Percentiles rank a stretch among this genome's conserved stretches.
Conservation (phyloP, 2,888 invertebrate genomes). For the Nomada ferruginata region DNA sequence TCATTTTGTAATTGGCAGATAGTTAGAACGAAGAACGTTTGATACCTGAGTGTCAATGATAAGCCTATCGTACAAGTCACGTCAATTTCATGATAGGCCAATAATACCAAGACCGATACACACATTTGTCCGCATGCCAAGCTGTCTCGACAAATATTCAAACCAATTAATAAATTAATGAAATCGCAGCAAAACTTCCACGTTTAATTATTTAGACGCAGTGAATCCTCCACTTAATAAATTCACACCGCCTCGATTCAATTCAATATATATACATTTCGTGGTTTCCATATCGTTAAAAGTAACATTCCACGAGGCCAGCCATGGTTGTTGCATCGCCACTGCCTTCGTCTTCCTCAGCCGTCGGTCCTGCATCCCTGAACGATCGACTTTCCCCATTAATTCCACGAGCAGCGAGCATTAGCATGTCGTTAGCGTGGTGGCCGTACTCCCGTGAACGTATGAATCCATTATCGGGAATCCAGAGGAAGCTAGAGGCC, state of each 20-base stretch:
- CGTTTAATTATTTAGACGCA: no score
- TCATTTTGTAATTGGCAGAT: not conserved
- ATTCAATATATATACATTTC: not conserved
- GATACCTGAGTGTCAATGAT: slow-evolving; percentile 13
- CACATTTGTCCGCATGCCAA: slow-evolving; percentile 18
- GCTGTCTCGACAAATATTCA: no score
- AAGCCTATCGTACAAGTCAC: slow-evolving; percentile 32
- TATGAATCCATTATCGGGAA: slow-evolving; percentile 69
- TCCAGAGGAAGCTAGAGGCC: slow-evolving; percentile 14
- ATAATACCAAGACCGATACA: slow-evolving; percentile 36
- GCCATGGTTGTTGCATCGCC: not conserved
- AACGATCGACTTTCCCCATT: slow-evolving; percentile 67
- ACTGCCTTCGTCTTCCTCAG: slow-evolving; percentile 31
- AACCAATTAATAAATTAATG: no score
- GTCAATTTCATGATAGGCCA: slow-evolving; percentile 27
- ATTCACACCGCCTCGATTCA: no score
- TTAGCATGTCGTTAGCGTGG: slow-evolving; percentile 73
- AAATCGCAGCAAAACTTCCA: no score
- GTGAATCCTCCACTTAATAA: no score
- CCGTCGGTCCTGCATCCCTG: slow-evolving; percentile 23
- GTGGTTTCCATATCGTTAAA: slow-evolving; percentile 12
- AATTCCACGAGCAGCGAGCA: slow-evolving; percentile 67
- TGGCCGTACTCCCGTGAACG: slow-evolving; percentile 54
- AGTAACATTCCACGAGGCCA: slow-evolving; percentile 9
- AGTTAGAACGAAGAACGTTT: not conserved